Percentiles rank a stretch among this genome's conserved stretches.
phyloP scores from a whole-genome alignment of 2,797 vertebrate species.

The Eulemur albifrons region DNA sequence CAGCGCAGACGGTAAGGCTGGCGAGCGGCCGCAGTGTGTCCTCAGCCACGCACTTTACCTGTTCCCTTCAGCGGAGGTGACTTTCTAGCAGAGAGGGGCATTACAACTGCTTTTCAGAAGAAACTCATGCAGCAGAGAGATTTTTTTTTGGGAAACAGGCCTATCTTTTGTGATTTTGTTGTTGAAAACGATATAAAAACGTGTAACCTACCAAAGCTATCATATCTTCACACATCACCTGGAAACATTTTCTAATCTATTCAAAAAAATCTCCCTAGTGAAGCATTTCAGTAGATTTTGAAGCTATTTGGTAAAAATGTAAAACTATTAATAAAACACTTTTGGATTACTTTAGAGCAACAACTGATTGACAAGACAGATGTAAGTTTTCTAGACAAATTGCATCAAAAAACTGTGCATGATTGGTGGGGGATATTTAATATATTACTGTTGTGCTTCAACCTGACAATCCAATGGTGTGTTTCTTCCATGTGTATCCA shows the following conservation, averaged over 20 bases:
- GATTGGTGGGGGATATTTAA: neutral
- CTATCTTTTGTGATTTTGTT: neutral
- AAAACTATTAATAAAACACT: neutral
- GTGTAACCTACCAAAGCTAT: neutral
- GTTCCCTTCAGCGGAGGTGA: neutral
- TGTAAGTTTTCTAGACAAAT: neutral
- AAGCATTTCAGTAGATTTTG: neutral
- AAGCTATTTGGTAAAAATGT: neutral
- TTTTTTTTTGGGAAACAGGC: neutral
- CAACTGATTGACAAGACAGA: neutral
- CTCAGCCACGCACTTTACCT: neutral
- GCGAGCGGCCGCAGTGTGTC: rapidly evolving
- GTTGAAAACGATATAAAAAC: neutral
- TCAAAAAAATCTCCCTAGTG: neutral
- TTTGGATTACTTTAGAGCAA: neutral
- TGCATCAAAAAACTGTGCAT: neutral
- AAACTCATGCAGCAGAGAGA: neutral
- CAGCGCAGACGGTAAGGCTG: too few species aligned
- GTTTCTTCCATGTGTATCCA: neutral
- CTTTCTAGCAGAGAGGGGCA: neutral
- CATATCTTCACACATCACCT: neutral
- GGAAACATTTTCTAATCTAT: neutral
- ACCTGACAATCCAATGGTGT: neutral
- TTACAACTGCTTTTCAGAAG: neutral
- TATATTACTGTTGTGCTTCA: neutral